Conservation (phyloP, 1,140 invertebrate species). For the Chrysomallon squamiferum region DNA sequence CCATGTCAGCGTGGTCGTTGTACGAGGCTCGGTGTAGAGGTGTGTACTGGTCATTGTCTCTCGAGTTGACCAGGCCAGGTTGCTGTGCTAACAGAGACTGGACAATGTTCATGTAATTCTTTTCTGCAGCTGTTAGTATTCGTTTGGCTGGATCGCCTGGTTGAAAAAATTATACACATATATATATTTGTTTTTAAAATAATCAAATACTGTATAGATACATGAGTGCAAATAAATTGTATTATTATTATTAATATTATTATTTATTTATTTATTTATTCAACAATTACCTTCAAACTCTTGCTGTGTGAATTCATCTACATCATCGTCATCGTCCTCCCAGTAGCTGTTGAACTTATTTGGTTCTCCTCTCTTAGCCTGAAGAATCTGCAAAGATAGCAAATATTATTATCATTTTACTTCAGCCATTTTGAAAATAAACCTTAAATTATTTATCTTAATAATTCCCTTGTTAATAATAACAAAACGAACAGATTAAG, state of each 20-base stretch:
- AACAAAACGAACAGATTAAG: too few species aligned
- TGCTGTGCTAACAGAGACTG: conserved; percentile 71
- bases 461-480: too few species aligned
- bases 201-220: too few species aligned
- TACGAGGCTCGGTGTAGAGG: conserved; percentile 92
- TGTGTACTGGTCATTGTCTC: conserved; percentile 90
- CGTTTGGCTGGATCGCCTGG: conserved; percentile 53
- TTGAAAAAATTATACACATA: neutral
- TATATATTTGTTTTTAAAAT: too few species aligned
- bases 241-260: too few species aligned
- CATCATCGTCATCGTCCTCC: conserved; percentile 53
- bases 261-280: too few species aligned
- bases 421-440: too few species aligned
- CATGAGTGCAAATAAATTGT: too few species aligned
- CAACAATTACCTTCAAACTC: conserved; percentile 55
- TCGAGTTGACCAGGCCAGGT: conserved; percentile 71
- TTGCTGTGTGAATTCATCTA: conserved; percentile 45
- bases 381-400: conserved; percentile 48
- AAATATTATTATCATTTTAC: too few species aligned
- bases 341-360: conserved; percentile 49
- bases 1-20: conserved; percentile 80
- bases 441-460: too few species aligned
- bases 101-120: conserved; percentile 75
- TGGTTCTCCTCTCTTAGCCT: conserved; percentile 42
- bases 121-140: conserved; percentile 82